Conservation (phyloP, 2,113 vertebrate species). For the Varanus komodoensis region DNA sequence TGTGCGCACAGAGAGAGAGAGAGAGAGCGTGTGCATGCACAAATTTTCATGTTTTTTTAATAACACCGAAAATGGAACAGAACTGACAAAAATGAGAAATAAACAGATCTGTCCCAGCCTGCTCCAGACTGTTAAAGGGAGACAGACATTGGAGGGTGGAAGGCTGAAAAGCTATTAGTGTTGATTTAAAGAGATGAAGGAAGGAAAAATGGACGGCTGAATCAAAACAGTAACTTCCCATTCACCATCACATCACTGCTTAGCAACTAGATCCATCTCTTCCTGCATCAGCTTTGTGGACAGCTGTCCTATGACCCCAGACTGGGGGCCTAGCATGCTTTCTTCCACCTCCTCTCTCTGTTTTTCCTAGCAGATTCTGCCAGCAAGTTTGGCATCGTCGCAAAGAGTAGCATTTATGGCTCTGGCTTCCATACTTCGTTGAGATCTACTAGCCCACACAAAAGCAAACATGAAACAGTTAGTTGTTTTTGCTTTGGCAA, state of each 20-base stretch:
- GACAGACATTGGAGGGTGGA: background rate
- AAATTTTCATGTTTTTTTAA: too few species aligned
- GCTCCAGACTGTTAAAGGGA: background rate
- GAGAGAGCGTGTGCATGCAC: background rate
- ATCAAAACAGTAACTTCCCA: too few species aligned
- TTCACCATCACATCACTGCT: background rate
- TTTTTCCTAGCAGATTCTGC: background rate
- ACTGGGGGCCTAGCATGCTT: background rate
- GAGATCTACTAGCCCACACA: too few species aligned
- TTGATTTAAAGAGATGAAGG: background rate
- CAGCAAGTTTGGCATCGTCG: background rate
- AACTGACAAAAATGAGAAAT: background rate
- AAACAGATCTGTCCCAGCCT: background rate
- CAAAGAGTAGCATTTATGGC: background rate
- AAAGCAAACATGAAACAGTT: too few species aligned
- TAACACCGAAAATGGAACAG: too few species aligned
- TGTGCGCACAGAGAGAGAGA: background rate
- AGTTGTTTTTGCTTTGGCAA: too few species aligned
- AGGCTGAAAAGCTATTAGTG: background rate
- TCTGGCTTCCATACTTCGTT: too few species aligned
- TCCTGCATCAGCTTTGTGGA: background rate
- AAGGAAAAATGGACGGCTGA: background rate
- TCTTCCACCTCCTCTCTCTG: background rate
- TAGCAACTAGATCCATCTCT: background rate
- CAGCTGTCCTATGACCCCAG: background rate